A percentile compares a stretch with the other conserved stretches of the same genome.
Evolutionary conservation across 2,113 vertebrate species (phyloP).

Genomic region (Melozone crissalis): DNA sequence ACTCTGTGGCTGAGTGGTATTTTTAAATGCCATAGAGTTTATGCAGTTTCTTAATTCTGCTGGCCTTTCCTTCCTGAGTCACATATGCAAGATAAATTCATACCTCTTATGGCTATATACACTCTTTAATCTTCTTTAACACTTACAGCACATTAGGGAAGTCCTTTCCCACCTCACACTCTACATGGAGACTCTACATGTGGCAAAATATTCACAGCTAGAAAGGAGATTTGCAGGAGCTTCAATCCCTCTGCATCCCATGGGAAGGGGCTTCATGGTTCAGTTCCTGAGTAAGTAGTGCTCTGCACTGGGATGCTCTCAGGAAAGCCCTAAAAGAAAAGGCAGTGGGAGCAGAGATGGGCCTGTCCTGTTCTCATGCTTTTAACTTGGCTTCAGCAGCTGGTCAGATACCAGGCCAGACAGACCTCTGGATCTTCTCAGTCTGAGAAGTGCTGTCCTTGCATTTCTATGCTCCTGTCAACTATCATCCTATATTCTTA

Average conservation of each 20-base stretch:
- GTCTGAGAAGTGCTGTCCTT: not conserved
- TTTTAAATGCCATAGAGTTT: conserved; percentile 14
- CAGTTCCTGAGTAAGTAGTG: not conserved
- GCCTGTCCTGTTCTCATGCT: not conserved
- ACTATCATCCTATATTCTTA: not conserved
- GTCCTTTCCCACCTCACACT: not conserved
- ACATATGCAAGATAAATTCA: not conserved
- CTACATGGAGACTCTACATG: too few relatives aligned
- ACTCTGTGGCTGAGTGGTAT: not conserved
- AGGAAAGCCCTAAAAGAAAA: not conserved
- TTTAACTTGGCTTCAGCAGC: not conserved
- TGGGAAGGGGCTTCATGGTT: not conserved
- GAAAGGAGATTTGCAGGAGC: not conserved
- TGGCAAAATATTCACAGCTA: not conserved
- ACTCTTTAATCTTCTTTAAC: not conserved
- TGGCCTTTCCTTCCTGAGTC: not conserved
- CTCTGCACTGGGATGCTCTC: fast-evolving
- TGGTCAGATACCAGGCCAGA: not conserved
- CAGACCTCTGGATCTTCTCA: not conserved
- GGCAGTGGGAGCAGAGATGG: not conserved
- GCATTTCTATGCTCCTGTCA: not conserved
- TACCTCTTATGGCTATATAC: not conserved
- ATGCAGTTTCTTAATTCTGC: not conserved
- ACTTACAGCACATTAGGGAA: not conserved
- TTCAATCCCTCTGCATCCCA: fast-evolving